These are phyloP conservation scores for Streptopelia turtur DNA, from an alignment of 2,797 vertebrate species.

Conservation along the genomic window DNA sequence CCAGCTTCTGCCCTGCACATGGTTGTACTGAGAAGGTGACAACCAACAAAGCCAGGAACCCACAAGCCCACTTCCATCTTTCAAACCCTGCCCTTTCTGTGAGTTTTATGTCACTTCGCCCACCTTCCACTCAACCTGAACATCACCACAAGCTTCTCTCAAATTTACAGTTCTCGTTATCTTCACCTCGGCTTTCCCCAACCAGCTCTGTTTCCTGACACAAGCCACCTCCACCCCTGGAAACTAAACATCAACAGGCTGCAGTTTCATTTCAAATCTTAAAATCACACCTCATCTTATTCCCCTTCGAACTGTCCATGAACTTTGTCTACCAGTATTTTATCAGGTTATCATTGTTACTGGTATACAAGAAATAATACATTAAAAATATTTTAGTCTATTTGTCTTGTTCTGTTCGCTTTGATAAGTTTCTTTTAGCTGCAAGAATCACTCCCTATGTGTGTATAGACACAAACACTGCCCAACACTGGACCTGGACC, in stretches of 20 bases:
- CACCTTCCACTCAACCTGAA: fast-evolving
- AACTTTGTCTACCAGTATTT: not conserved
- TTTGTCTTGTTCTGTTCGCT: not conserved
- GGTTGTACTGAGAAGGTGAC: not conserved
- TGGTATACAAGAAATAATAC: fast-evolving
- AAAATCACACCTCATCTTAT: not conserved
- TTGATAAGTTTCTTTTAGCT: not conserved
- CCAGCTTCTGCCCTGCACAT: not conserved
- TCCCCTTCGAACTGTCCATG: not conserved
- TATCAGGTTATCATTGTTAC: not conserved
- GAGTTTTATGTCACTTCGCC: not conserved
- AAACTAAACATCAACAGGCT: not conserved
- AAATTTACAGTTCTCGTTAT: not conserved
- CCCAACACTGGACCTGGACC: not conserved
- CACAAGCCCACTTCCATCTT: not conserved
- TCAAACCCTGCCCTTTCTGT: not conserved
- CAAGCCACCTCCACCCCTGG: not conserved
- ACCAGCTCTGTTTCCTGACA: not conserved
- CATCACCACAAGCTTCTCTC: not conserved
- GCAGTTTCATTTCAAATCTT: not conserved
- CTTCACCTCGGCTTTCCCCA: not conserved
- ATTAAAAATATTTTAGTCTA: not conserved
- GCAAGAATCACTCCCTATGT: not conserved
- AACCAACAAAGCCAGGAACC: not conserved
- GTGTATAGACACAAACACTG: not conserved